phyloP scores from a whole-genome alignment of 2,888 invertebrate genomes.

The Lasioglossum vierecki region DNA sequence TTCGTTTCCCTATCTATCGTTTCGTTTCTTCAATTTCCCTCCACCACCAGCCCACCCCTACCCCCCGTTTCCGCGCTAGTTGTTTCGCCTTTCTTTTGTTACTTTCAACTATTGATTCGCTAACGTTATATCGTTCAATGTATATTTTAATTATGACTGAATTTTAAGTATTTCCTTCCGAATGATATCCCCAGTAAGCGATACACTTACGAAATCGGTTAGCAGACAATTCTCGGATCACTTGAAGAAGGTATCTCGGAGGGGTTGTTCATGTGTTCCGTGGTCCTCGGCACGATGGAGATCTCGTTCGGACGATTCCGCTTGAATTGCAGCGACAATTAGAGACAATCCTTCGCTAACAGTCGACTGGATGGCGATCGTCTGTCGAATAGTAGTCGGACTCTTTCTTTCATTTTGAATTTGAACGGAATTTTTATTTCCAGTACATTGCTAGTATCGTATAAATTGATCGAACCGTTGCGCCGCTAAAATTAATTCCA shows the following conservation, averaged over 20 bases:
- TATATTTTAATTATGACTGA: constrained; percentile 1
- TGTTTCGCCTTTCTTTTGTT: background rate
- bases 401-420: too few relatives aligned
- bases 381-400: too few relatives aligned
- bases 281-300: background rate
- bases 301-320: background rate
- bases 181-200: background rate
- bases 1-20: constrained; percentile 7
- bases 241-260: background rate
- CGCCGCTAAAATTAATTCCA: too few relatives aligned
- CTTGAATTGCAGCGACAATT: background rate
- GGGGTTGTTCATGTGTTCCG: background rate
- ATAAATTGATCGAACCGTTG: too few relatives aligned
- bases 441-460: too few relatives aligned
- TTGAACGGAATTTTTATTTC: too few relatives aligned
- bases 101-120: background rate
- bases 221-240: background rate
- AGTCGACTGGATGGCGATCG: background rate
- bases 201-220: background rate
- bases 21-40: background rate
- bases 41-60: background rate
- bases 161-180: background rate
- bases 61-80: background rate
- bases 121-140: constrained; percentile 5
- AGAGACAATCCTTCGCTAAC: background rate